Conservation (phyloP, 2,113 vertebrate genomes). For the Macaca mulatta region DNA sequence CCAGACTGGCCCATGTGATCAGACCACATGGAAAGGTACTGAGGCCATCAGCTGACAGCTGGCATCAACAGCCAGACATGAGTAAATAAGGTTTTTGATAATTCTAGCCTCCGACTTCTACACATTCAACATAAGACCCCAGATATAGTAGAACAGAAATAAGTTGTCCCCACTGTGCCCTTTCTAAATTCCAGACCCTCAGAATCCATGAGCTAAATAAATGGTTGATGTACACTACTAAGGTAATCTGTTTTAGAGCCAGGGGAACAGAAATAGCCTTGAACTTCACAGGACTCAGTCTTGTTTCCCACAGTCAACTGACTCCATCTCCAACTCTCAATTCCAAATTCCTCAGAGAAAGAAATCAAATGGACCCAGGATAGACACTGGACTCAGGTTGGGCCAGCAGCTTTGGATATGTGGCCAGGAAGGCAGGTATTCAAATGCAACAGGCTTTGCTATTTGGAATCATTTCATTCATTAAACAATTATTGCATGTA, state of each 20-base stretch:
- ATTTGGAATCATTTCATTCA: not conserved
- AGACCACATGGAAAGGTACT: not conserved
- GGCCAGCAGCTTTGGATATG: not conserved
- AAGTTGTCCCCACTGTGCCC: not conserved
- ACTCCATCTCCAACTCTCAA: not conserved
- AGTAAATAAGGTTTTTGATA: not conserved
- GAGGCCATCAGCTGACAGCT: not conserved
- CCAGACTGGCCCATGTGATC: not conserved
- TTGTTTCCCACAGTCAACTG: not conserved
- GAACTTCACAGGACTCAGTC: not conserved
- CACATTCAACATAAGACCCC: not conserved
- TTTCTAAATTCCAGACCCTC: not conserved
- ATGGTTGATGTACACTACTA: not conserved
- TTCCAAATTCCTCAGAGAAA: not conserved
- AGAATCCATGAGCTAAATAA: not conserved
- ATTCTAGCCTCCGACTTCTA: not conserved
- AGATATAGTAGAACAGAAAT: not conserved
- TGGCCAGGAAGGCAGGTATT: not conserved
- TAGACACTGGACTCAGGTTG: not conserved
- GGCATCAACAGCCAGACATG: not conserved
- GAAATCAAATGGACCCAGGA: not conserved
- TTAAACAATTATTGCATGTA: not conserved
- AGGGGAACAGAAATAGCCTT: not conserved
- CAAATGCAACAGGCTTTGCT: not conserved
- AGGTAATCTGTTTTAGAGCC: not conserved